Base-by-base conservation (phyloP, 2,888 invertebrate species). In the Zaprionus bogoriensis region DNA sequence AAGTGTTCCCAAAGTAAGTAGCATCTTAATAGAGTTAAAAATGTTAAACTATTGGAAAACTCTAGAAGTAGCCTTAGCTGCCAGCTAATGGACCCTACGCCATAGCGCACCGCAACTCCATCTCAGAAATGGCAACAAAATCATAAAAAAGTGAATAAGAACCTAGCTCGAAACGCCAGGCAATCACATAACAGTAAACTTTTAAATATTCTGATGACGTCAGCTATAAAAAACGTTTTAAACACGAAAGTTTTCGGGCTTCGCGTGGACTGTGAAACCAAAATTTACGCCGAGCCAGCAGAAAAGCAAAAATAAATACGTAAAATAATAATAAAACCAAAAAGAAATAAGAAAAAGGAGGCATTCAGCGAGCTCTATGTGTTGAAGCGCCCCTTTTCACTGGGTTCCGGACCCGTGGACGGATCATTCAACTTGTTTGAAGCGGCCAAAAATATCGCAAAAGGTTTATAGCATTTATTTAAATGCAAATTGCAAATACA, bases 161-260 rank as follows among this genome's bases (percentile, higher is more conserved):
- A 60, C 51, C 23, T 36, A 44, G 62, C 3, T 45, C 60, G 36
- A 63, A 64, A 58, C 52, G 48, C 50, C 60, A 73, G n/a, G 32
- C 65, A 62, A 72, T 62, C 82, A 50, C 54, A 74, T 76, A 78
- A 83, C 80, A 71, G 80, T 80, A 77, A 80, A 67, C 50, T 46
- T 62, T 52, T 48, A 58, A 59, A 72, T 69, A 73, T 64, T 83
- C 66, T 77, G 84, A 83, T 80, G 84, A 80, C 84, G 84, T 81
- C 80, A 80, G 66, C 74, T 57, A 38, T 55, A 48, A 69, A 60
- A 73, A 55, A 28, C 41, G 67, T 72, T 72, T 72, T 50, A 62
- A 72, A 46, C 60, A 47, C 62, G 42, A 77, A 62, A 55, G 62
- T 58, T 60, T 60, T 50, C 54, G 45, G 59, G 50, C 50, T 71